Evolutionary conservation across 2,797 vertebrate genomes (phyloP), one percentile per base, ranked within the genome.

Genomic region (Anas flavirostris): DNA sequence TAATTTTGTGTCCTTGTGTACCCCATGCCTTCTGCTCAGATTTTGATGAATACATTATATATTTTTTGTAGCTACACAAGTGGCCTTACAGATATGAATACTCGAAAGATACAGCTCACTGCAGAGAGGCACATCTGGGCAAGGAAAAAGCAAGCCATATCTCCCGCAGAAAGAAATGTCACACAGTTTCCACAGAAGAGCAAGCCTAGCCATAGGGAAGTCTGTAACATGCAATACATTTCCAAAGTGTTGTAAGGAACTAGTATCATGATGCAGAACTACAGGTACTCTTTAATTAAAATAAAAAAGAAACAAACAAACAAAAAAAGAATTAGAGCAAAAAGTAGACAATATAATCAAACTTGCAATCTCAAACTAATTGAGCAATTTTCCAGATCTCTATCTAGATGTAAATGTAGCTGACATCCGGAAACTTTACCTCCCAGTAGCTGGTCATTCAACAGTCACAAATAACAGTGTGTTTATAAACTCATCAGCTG

Each of bases 131-230:
- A 67, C 48, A 74, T 86, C 64, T 56, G n/a, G 48, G 23, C 16
- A 70, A 73, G 43, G 74, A 4, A 39, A 85, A 91, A 91, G 35
- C 37, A 82, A 77, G 16, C 15, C 33, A 16, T 31, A 28, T 7
- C 78, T 92, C 44, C 64, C 33, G 46, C 46, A 88, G 66, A 90
- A 92, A 86, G 56, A 92, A 94, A 90, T 67, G 48, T 33, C 52
- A 66, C 25, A 79, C 23, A 28, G 17, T 67, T 52, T 82, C 19
- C 85, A 82, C 21, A 60, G 59, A 91, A 82, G 41, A 80, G 43
- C 29, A 94, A 82, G 25, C 15, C 18, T 59, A 87, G 39, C 68
- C 56, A 70, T 43, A 39, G 46, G 52, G 29, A 83, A 74, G 29
- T 28, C 46, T 67, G 43, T 23, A 91, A 81, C 3, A 31, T 1